Evolutionary conservation across 2,113 vertebrate genomes (phyloP), one percentile per base, ranked within the genome.

Genomic region (Halcyon senegalensis): DNA sequence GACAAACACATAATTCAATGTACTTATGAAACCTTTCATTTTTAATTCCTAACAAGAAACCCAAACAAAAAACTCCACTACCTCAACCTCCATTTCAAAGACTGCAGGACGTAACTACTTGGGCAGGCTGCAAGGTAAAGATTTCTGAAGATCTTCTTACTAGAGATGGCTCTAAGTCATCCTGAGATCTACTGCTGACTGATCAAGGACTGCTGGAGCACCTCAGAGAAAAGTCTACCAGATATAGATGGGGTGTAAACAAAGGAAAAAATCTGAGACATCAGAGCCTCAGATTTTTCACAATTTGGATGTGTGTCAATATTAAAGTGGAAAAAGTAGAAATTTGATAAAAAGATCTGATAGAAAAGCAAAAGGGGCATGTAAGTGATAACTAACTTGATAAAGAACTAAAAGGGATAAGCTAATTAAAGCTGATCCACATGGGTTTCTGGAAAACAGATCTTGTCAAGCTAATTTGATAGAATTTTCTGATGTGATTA

Each of bases 401-500:
- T 96, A 95, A 82, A 94, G 80, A 94, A 87, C 88, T 92, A 90
- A 96, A 96, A 96, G 68, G 35, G 13, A 81, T 87, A 94, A 97
- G 60, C 44, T 64, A 68, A 95, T 96, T 93, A 89, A 93, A 89
- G 73, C 64, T 75, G 84, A 89, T 76, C 69, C 90, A 90, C 60
- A 62, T 79, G 66, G 66, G 69, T 91, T 95, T 96, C 94, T 92
- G 90, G 94, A 96, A 95, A 94, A 76, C 39, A 95, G 90, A 96
- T 97, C 89, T 90, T 95, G 88, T 90, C 92, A 93, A 62, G 76
- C 69, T 94, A 96, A 97, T 85, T 28, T 94, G 69, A 96, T 96
- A 91, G 63, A 25, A 55, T 86, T 80, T 96, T 95, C 91, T 96
- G 94, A 96, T 96, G 88, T 60, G 94, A 96, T 96, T 95, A 96